Conservation (phyloP, 2,888 invertebrate species). For the Pachycephus smyrnensis region DNA sequence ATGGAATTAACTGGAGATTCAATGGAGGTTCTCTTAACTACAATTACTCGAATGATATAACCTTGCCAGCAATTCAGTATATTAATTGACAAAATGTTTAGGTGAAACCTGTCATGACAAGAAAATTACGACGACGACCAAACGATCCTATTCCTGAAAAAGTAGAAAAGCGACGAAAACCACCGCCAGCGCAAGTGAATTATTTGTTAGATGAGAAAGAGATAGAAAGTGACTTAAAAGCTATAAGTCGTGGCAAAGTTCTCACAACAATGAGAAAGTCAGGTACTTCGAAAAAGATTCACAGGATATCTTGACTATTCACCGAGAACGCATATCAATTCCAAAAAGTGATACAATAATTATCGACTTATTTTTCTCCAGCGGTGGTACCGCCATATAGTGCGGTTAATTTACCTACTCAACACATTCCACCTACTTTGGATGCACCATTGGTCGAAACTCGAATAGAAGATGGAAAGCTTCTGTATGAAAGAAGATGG, state of each 20-base stretch:
- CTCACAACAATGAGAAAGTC: slow-evolving; percentile 70
- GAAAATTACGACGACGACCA: slow-evolving; percentile 90
- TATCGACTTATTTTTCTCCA: slow-evolving; percentile 28
- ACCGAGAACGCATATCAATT: background rate
- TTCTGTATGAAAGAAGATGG: slow-evolving; percentile 94
- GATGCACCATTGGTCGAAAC: slow-evolving; percentile 77
- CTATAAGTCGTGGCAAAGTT: slow-evolving; percentile 76
- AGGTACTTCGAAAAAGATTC: slow-evolving; percentile 52
- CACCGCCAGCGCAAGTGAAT: slow-evolving; percentile 86
- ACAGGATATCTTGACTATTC: background rate
- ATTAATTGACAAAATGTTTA: slow-evolving; percentile 49
- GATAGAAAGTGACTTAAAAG: slow-evolving; percentile 86
- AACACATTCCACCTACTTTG: slow-evolving; percentile 62
- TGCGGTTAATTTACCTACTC: slow-evolving; percentile 54
- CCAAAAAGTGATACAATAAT: slow-evolving; percentile 9
- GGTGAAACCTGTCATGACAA: slow-evolving; percentile 95
- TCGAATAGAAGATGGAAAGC: slow-evolving; percentile 93
- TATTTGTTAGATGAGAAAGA: slow-evolving; percentile 90
- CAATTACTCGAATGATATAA: background rate
- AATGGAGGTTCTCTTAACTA: slow-evolving; percentile 73
- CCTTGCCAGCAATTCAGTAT: background rate
- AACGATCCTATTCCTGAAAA: slow-evolving; percentile 94
- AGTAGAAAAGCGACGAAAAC: slow-evolving; percentile 87
- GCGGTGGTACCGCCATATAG: slow-evolving; percentile 58
- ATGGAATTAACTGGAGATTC: slow-evolving; percentile 93